phyloP scores from a whole-genome alignment of 2,113 vertebrate species.

The Cardinalis cardinalis region DNA sequence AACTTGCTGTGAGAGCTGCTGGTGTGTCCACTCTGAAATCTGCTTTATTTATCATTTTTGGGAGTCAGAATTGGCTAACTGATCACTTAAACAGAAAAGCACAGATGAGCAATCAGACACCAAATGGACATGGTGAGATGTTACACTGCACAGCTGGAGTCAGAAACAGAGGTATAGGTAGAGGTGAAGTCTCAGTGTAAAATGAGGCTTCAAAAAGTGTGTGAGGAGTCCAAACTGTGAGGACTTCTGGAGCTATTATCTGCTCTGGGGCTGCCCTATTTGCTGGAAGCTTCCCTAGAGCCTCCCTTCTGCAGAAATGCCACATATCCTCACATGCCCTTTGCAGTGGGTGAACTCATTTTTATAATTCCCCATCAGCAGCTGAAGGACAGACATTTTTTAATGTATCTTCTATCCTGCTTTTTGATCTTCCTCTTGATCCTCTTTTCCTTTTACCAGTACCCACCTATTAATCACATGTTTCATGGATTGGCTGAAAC shows the following conservation, averaged over 20 bases:
- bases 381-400: background rate
- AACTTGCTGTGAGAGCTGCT: background rate
- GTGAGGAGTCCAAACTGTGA: background rate
- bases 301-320: background rate
- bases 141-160: background rate
- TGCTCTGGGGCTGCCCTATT: slow-evolving; percentile 11
- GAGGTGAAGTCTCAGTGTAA: background rate
- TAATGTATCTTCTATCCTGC: background rate
- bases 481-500: background rate
- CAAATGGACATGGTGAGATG: background rate
- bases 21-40: background rate
- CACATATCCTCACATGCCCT: background rate
- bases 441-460: background rate
- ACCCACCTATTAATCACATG: background rate
- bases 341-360: background rate
- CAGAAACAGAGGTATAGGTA: background rate
- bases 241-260: background rate
- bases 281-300: background rate
- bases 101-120: background rate
- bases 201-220: background rate
- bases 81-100: background rate
- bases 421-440: slow-evolving; percentile 16
- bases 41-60: background rate
- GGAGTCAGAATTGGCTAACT: background rate
- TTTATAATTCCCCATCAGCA: background rate